Base-by-base conservation (phyloP, 2,888 invertebrate genomes). In the Tuta absoluta region DNA sequence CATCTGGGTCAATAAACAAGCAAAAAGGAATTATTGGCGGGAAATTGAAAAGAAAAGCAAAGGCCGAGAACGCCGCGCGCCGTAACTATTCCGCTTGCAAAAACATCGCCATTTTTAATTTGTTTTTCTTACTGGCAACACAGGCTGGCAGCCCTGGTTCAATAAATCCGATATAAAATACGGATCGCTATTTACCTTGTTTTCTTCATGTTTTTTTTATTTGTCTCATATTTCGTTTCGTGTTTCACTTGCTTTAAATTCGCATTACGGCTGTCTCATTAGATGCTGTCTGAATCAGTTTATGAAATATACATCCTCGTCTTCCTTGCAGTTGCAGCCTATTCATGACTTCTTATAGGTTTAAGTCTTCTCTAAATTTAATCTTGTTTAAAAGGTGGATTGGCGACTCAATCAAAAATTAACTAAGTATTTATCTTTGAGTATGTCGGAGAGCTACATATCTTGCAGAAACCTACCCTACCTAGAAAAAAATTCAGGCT, bases 141-240 rank as follows among this genome's bases (percentile, higher is more conserved):
- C 58, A 28, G 45, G 14, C 21, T 21, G 19, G 56, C 19, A 33
- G 17, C 41, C 12, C 41, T 23, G 72, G 72, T 72, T 70, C 75
- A 75, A 80, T 82, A 79, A 81, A 81, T 82, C 76, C 75, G 74
- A 78, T 78, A 78, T 77, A 79, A 79, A 79, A 82, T 75, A 81
- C 76, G 75, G 77, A 77, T 78, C 71, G 61, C 23, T 60, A 74
- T 79, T 80, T 77, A 80, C 78, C 78, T 80, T 79, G 78, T 79
- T 81, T 80, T 74, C 61, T 61, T 61, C 10, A 45, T 23, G 21
- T 51, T 48, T 62, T 63, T 62, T 63, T 49, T 33, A 23, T 23
- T 17, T 49, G 41, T 56, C 38, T 58, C 10, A 28, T 38, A 62
- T 62, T 48, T 38, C 49, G 17, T 53, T 63, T 62, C 51, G 8